phyloP scores from a whole-genome alignment of 2,888 invertebrate genomes.

The Coecobrya sp. region DNA sequence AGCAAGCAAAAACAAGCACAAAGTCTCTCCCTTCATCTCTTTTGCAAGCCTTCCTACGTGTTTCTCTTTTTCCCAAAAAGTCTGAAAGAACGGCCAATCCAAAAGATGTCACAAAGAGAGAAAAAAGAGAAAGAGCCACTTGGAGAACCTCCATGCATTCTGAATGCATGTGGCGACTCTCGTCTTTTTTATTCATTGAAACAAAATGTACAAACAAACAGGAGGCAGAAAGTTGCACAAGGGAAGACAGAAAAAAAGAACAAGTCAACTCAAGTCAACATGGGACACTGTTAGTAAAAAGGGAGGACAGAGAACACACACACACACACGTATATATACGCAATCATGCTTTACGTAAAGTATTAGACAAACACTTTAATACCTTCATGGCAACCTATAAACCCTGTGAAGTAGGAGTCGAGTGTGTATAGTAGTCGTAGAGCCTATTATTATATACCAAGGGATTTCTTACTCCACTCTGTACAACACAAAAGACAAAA shows the following conservation, averaged over 20 bases:
- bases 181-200: not conserved
- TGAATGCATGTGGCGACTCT: not conserved
- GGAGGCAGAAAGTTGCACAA: not conserved
- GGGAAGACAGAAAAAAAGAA: not conserved
- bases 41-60: not conserved
- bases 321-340: not conserved
- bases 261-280: constrained; percentile 2
- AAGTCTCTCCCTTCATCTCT: not conserved
- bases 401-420: not conserved
- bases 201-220: constrained; percentile 24
- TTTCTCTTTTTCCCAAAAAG: not conserved
- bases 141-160: not conserved
- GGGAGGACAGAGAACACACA: not conserved
- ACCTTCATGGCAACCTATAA: not conserved
- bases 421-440: not conserved
- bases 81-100: not conserved
- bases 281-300: not conserved
- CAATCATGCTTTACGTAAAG: not conserved
- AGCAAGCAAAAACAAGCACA: not conserved
- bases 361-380: not conserved
- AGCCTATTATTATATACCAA: constrained; percentile 3
- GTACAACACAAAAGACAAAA: not conserved
- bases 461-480: not conserved
- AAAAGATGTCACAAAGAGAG: not conserved
- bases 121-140: not conserved